Percentiles rank a stretch among this genome's conserved stretches.
phyloP scores from a whole-genome alignment of 2,797 vertebrate genomes.

The Kryptopterus vitreolus region DNA sequence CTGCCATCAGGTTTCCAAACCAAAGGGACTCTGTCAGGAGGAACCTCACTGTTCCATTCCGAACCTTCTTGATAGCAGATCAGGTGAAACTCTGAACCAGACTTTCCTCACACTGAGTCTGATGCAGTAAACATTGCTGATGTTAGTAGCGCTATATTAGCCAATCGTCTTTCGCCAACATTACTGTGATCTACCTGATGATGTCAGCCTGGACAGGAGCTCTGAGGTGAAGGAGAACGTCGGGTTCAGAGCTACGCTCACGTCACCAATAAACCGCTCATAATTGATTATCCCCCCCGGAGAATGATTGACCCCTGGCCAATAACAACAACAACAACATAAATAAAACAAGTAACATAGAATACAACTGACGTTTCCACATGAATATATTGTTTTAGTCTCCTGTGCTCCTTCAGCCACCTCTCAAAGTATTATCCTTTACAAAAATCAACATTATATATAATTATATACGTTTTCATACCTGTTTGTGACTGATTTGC shows the following conservation, averaged over 20 bases:
- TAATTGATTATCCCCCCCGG: not conserved
- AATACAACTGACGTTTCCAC: not conserved
- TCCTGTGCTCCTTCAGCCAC: constrained; percentile 36
- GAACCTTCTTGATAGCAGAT: not conserved
- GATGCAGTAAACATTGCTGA: constrained; percentile 14
- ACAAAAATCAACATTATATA: constrained; percentile 62
- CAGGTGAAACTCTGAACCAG: not conserved
- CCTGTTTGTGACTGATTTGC: constrained; percentile 68
- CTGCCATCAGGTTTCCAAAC: not conserved
- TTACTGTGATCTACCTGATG: constrained; percentile 10
- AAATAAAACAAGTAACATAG: not conserved
- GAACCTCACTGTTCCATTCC: not conserved
- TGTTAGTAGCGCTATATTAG: constrained; percentile 24
- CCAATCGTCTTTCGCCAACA: not conserved
- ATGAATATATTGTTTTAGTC: not conserved
- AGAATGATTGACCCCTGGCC: not conserved
- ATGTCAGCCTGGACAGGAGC: not conserved
- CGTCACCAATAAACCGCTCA: not conserved
- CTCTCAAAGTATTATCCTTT: constrained; percentile 71
- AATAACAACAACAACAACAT: not conserved
- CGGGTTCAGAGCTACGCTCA: not conserved
- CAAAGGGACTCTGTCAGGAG: not conserved
- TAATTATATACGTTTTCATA: constrained; percentile 67
- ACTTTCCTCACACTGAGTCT: constrained; percentile 4
- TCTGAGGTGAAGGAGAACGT: not conserved